These are phyloP conservation scores for Caradrina kadenii DNA, from an alignment of 2,888 invertebrate species.

Conservation along the genomic window DNA sequence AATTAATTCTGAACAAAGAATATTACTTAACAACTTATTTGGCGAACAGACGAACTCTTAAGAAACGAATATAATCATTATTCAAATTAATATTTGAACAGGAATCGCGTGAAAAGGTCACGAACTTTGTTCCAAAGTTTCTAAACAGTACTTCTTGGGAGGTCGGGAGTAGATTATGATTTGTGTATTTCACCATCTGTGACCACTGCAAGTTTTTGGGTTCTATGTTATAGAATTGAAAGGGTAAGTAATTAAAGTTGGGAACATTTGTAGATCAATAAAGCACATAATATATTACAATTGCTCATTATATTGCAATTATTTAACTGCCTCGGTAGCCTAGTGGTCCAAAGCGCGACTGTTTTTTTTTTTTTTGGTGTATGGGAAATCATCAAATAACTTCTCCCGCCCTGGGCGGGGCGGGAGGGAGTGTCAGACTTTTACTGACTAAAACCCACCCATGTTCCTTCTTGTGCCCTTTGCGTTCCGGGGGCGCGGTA, in stretches of 20 bases:
- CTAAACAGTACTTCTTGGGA: conserved; percentile 46
- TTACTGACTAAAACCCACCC: too few relatives aligned
- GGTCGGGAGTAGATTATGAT: conserved; percentile 55
- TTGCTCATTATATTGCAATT: too few relatives aligned
- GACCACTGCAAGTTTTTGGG: conserved; percentile 60
- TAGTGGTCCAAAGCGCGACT: too few relatives aligned
- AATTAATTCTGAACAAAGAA: conserved; percentile 45
- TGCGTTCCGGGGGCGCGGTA: too few relatives aligned
- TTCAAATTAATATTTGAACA: conserved; percentile 57
- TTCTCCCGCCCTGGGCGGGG: too few relatives aligned
- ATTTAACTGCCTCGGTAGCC: too few relatives aligned
- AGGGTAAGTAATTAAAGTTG: conserved; percentile 55
- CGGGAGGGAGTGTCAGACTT: too few relatives aligned
- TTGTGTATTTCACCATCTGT: conserved; percentile 59
- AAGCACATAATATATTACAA: conserved; percentile 16
- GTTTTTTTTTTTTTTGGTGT: too few relatives aligned
- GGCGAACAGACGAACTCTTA: conserved; percentile 37
- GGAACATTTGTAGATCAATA: conserved; percentile 30
- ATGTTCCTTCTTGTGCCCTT: too few relatives aligned
- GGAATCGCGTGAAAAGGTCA: conserved; percentile 53
- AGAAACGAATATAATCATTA: conserved; percentile 51
- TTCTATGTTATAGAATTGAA: conserved; percentile 34
- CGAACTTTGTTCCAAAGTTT: conserved; percentile 47
- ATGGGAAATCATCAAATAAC: too few relatives aligned
- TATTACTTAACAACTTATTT: conserved; percentile 45